A percentile compares a stretch with the other conserved stretches of the same genome.
These are phyloP conservation scores for Caenorhabditis afra DNA, from an alignment of 2,888 invertebrate genomes.

Conservation along the genomic window DNA sequence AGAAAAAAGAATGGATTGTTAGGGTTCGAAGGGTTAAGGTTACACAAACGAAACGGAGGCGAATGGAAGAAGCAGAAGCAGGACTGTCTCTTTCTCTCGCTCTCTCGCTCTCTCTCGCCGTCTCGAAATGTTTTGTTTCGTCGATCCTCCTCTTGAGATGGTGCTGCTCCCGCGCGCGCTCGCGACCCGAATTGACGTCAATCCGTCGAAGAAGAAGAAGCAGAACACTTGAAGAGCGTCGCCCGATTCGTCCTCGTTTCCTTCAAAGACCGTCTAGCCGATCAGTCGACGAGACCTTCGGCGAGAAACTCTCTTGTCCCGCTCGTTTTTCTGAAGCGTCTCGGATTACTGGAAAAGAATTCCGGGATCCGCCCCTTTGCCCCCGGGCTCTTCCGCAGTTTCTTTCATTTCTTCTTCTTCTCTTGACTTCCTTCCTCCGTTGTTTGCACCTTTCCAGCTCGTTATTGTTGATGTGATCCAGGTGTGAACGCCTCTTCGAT, in stretches of 20 bases:
- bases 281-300: conserved; percentile 17
- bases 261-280: conserved; percentile 43
- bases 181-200: conserved; percentile 42
- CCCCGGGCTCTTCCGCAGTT: background rate
- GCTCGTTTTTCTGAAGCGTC: conserved; percentile 4
- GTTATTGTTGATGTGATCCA: conserved; percentile 48
- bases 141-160: conserved; percentile 11
- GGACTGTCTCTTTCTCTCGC: background rate
- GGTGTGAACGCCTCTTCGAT: conserved; percentile 27
- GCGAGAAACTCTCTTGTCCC: background rate
- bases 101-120: background rate
- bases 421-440: background rate
- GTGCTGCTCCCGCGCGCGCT: too few species aligned
- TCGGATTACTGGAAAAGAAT: conserved; percentile 34
- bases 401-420: conserved; percentile 2
- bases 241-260: background rate
- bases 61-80: too few species aligned
- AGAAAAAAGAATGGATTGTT: too few species aligned
- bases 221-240: conserved; percentile 50
- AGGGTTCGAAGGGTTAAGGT: background rate
- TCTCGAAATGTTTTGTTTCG: conserved; percentile 12
- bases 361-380: conserved; percentile 2
- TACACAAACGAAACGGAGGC: background rate
- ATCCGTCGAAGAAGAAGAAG: too few species aligned
- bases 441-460: conserved; percentile 17